Evolutionary conservation across 2,113 vertebrate genomes (phyloP), one percentile per base, ranked within the genome.

Genomic region (Saguinus imperator): DNA sequence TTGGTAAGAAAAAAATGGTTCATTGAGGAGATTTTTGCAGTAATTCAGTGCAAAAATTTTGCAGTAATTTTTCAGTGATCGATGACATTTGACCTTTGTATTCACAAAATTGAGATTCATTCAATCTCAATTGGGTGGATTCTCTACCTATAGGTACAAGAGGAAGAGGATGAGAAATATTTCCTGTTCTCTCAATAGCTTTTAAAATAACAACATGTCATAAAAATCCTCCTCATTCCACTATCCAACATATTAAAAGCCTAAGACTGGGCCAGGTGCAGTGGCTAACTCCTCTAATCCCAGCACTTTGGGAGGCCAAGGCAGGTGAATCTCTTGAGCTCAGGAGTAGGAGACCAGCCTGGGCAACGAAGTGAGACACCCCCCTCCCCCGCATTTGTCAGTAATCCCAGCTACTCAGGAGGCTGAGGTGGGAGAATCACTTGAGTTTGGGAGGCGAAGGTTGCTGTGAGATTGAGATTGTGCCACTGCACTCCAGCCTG

Each of bases 151-250:
- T 32, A 37, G 21, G 72, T 37, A 81, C 23, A 79, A 80, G 32
- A 48, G 32, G 89, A 94, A 95, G 70, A 81, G 35, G 57, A 29
- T 66, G 8, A 87, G 68, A 80, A 79, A 57, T 64, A 80, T 70
- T 84, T 90, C 29, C 37, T n/a, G 18, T 94, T 75, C 64, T 70
- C 50, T 93, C 48, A 83, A 0, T 76, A 96, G 76, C 48, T 97
- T 94, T 75, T n/a, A 43, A 87, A 87, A 45, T n/a, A 77, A 66
- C 43, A 72, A 85, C 72, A 10, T n/a, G 32, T 75, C 87, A 86
- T n/a, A 92, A 83, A 48, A 80, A 73, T 21, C 40, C n/a, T 40
- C 11, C 21, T 13, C 43, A 43, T 40, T 77, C 37, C 43, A 77
- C 29, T 64, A 3, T 14, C 35, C 27, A 48, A 8, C 45, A 23